Evolutionary conservation across 2,888 invertebrate species (phyloP), one percentile per base, ranked within the genome.

Genomic region (Hedychridium roseum): DNA sequence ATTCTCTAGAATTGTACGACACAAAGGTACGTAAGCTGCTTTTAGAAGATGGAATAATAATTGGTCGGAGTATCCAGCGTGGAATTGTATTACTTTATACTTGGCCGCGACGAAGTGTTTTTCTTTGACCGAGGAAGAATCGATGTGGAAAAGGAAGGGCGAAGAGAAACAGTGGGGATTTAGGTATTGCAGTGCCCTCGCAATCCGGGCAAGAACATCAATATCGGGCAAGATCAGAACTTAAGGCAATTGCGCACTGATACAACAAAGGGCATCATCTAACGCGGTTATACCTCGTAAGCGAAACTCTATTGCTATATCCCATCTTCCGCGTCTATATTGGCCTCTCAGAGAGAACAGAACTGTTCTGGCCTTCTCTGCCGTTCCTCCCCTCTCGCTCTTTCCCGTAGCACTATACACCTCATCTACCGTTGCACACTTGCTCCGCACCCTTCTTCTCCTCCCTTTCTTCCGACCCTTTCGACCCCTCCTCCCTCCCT

Each of bases 221-320:
- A 66, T 64, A 66, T 63, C 64, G 54, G 43, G 54, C 57, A 62
- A 66, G 71, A 73, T 71, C 68, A 64, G 62, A 70, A 69, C 68
- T 70, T 68, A 62, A 71, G 60, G 66, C 73, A 70, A 73, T 71
- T 67, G 67, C 66, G 62, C 64, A 66, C 63, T 61, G 73, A 72
- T 66, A 72, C 64, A 68, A 71, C 71, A 73, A 73, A 73, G 67
- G 66, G 68, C 66, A 70, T 63, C 68, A 59, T 56, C 64, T 72
- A 72, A 73, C 67, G 58, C 60, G 66, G 66, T 73, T 72, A 72
- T 68, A 65, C 60, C 60, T 58, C 64, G 58, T 67, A 65, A 68
- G 63, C 65, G 70, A 65, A 71, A 71, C 65, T 70, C 60, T 63
- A 66, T 71, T 65, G 68, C 64, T 67, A 64, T 66, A 69, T 70